Percentiles rank a stretch among this genome's conserved stretches.
Conservation (phyloP, 1,140 invertebrate species). For the Samia ricini region DNA sequence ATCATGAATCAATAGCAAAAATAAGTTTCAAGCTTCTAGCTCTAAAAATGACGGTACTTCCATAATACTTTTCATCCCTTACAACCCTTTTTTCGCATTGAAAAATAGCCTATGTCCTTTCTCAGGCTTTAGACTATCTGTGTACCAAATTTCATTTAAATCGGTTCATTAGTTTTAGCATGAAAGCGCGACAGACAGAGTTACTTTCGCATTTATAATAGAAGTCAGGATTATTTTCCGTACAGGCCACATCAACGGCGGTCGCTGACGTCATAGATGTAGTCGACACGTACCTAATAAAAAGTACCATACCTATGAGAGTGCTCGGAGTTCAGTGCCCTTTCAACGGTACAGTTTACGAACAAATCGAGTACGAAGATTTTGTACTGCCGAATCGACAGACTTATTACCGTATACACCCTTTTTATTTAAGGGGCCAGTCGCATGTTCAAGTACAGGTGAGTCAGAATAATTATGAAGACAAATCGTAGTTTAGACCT, state of each 20-base stretch:
- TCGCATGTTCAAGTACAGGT: constrained; percentile 56
- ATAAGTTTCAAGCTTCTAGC: no score
- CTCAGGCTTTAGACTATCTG: no score
- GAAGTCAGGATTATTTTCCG: constrained; percentile 5
- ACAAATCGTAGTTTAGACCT: no score
- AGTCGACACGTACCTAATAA: constrained; percentile 51
- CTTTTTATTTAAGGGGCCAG: constrained; percentile 58
- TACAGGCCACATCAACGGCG: constrained; percentile 45
- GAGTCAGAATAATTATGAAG: constrained; percentile 11
- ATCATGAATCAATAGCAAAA: no score
- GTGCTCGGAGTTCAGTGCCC: constrained; percentile 62
- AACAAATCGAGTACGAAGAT: constrained; percentile 64
- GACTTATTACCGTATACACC: constrained; percentile 66
- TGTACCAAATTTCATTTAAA: no score
- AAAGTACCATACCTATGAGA: constrained; percentile 54
- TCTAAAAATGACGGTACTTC: no score
- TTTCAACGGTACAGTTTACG: constrained; percentile 43
- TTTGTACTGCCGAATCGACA: constrained; percentile 55
- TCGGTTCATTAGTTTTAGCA: no score
- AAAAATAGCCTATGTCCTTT: no score
- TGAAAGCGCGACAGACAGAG: no score
- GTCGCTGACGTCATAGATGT: constrained; percentile 48
- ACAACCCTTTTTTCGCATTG: no score
- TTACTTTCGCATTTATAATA: no score
- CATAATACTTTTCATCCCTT: no score